Evolutionary conservation across 2,797 vertebrate species (phyloP), one percentile per base, ranked within the genome.

Genomic region (Microchirus variegatus): DNA sequence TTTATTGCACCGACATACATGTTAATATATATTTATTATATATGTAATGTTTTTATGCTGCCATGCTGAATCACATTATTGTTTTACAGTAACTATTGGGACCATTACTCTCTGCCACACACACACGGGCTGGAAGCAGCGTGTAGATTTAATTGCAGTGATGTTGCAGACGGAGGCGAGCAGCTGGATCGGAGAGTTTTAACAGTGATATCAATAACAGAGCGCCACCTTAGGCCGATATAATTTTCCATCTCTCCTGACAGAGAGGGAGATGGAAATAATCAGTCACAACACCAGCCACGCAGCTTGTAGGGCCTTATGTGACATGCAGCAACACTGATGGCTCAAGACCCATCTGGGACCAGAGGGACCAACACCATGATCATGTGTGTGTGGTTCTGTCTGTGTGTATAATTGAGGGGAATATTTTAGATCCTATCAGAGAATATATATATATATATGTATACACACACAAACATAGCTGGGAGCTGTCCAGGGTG

Each of bases 31-130:
- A 58, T 67, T n/a, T 66, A 73, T 18, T 13, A 16, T 48, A 6
- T 48, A 26, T 8, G 17, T 42, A 42, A 14, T n/a, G 50, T 78
- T 87, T 85, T 90, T 82, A 70, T 61, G 76, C 71, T 80, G 85
- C 85, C 87, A 77, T n/a, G 73, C 75, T 77, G 79, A 83, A 91
- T 90, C 86, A 67, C 81, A 79, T 89, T 84, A 91, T 72, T 89
- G 83, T 87, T 89, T 84, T 90, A 88, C 88, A 87, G 87, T 90
- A 88, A 86, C 89, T 91, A 91, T 92, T 91, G 90, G 85, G 67
- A 67, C 84, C 88, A 91, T 92, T 91, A 91, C 85, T 93, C 91
- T 90, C 86, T 89, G 89, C 85, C 89, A 89, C 77, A 60, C 73
- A 61, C 74, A 61, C 56, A 70, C 66, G 31, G 70, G 60, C 72